phyloP scores from a whole-genome alignment of 1,140 invertebrate genomes.

The roundworm (Caenorhabditis elegans) region WBcel235 BX284602.5:4301501-4302000 shows the following conservation, averaged over 20 bases:
- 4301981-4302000: slow-evolving; percentile 63
- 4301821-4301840: slow-evolving; percentile 63
- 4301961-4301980: slow-evolving; percentile 60
- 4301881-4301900: slow-evolving; percentile 52
- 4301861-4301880: slow-evolving; percentile 64
- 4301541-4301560: no score
- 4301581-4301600: no score
- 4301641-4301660: neutral
- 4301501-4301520: no score
- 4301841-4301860: slow-evolving; percentile 62
- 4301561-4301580: no score
- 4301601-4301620: neutral
- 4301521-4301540: no score
- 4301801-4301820: slow-evolving; percentile 51
- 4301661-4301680: neutral
- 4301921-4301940: slow-evolving; percentile 49
- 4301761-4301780: slow-evolving; percentile 59
- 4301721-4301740: slow-evolving; percentile 55
- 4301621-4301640: neutral
- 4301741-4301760: slow-evolving; percentile 41
- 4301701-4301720: slow-evolving; percentile 59
- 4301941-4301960: slow-evolving; percentile 49
- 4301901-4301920: slow-evolving; percentile 63
- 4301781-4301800: slow-evolving; percentile 44
- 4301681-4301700: slow-evolving; percentile 48